phyloP scores from a whole-genome alignment of 2,888 invertebrate genomes.

The Patella caerulea region DNA sequence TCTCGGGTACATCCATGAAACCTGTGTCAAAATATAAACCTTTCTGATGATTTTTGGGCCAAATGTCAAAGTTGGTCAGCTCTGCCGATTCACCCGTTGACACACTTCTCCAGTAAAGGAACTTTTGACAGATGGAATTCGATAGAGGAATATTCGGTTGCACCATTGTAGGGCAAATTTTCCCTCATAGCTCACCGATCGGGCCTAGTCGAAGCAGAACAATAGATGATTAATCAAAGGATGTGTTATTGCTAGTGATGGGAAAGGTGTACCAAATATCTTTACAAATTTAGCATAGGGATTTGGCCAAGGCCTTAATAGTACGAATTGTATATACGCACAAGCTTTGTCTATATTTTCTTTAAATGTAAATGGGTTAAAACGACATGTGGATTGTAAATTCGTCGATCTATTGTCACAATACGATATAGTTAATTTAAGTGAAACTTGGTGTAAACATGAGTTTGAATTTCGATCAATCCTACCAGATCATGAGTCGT shows the following conservation, averaged over 20 bases:
- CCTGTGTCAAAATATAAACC: too few relatives aligned
- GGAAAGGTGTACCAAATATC: constrained; percentile 5
- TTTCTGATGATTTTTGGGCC: too few relatives aligned
- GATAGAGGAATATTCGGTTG: too few relatives aligned
- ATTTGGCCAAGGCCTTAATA: constrained; percentile 3
- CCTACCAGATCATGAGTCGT: not conserved
- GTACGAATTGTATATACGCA: too few relatives aligned
- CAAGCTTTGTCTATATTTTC: not conserved
- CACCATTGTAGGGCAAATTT: too few relatives aligned
- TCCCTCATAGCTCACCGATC: too few relatives aligned
- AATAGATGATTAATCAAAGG: not conserved
- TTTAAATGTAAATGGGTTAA: constrained; percentile 4
- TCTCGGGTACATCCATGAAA: too few relatives aligned
- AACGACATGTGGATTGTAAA: not conserved
- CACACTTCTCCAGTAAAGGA: too few relatives aligned
- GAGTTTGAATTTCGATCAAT: not conserved
- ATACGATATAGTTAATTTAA: constrained; percentile 3
- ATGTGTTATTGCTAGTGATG: not conserved
- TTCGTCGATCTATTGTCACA: not conserved
- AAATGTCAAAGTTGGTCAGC: too few relatives aligned
- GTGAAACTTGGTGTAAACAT: constrained; percentile 7
- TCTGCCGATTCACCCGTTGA: too few relatives aligned
- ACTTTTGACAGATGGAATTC: too few relatives aligned
- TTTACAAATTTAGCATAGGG: not conserved
- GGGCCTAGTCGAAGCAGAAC: not conserved